Evolutionary conservation across 2,888 invertebrate species (phyloP).

Genomic region (Caenorhabditis uteleia): DNA sequence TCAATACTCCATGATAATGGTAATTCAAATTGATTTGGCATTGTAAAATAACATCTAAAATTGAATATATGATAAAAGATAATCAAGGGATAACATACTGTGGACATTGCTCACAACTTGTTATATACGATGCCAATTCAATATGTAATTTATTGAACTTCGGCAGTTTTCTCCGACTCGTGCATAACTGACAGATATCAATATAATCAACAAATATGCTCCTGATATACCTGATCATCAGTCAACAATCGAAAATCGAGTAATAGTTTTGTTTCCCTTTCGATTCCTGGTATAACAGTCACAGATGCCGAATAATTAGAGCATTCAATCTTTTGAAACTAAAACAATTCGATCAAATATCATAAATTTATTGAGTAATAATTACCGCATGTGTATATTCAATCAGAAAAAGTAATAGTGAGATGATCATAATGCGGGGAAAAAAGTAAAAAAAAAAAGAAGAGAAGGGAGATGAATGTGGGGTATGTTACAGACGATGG

Average conservation of each 20-base stretch:
- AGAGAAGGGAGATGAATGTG: no score
- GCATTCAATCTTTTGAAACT: constrained; percentile 28
- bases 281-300: constrained; percentile 20
- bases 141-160: constrained; percentile 28
- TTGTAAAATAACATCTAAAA: constrained; percentile 39
- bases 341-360: no score
- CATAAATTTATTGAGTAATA: no score
- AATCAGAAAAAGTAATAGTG: no score
- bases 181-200: constrained; percentile 17
- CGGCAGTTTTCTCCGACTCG: constrained; percentile 12
- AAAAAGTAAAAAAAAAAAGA: no score
- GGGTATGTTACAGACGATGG: no score
- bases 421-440: no score
- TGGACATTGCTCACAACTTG: constrained; percentile 35
- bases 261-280: constrained; percentile 9
- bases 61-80: neutral
- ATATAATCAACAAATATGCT: neutral
- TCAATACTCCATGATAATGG: constrained; percentile 30
- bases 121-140: constrained; percentile 19
- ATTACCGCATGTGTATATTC: no score
- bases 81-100: constrained; percentile 15
- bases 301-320: constrained; percentile 24
- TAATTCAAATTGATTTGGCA: constrained; percentile 40
- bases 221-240: constrained; percentile 15
- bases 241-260: constrained; percentile 29